Percentiles rank a stretch among this genome's conserved stretches.
Evolutionary conservation across 2,888 invertebrate genomes (phyloP).

Genomic region (Rotaria sp.): DNA sequence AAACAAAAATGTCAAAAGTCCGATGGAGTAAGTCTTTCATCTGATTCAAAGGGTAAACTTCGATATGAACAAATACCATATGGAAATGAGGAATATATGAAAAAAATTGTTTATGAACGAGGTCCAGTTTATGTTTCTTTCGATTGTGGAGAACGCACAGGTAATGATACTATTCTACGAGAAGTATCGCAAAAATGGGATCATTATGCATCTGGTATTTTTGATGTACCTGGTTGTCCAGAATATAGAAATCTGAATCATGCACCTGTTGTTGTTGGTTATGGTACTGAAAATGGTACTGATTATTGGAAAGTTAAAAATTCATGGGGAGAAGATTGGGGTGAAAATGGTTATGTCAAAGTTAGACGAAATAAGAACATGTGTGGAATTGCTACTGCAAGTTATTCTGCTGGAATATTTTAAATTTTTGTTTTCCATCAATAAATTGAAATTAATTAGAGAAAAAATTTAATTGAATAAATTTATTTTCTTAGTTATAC

Average conservation of each 20-base stretch:
- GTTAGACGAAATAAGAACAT: background rate
- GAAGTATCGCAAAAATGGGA: background rate
- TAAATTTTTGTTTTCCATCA: background rate
- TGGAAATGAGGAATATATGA: background rate
- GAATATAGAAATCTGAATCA: background rate
- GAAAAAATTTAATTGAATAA: too few relatives aligned
- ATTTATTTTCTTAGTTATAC: too few relatives aligned
- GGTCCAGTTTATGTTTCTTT: background rate
- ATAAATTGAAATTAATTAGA: too few relatives aligned
- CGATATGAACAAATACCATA: slow-evolving; percentile 7
- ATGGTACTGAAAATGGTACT: slow-evolving; percentile 7
- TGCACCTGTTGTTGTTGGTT: background rate
- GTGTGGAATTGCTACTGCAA: background rate
- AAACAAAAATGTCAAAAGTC: background rate
- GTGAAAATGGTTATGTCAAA: background rate
- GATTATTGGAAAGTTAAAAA: slow-evolving; percentile 19
- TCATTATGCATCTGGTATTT: slow-evolving; percentile 4
- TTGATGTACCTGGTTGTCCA: background rate
- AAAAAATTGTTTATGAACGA: background rate
- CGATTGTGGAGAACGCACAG: background rate
- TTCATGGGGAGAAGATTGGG: background rate
- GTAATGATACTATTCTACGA: background rate
- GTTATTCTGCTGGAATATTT: background rate
- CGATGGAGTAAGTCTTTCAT: background rate
- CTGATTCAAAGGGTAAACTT: background rate